phyloP scores from a whole-genome alignment of 2,113 vertebrate genomes.

The Heteronetta atricapilla region DNA sequence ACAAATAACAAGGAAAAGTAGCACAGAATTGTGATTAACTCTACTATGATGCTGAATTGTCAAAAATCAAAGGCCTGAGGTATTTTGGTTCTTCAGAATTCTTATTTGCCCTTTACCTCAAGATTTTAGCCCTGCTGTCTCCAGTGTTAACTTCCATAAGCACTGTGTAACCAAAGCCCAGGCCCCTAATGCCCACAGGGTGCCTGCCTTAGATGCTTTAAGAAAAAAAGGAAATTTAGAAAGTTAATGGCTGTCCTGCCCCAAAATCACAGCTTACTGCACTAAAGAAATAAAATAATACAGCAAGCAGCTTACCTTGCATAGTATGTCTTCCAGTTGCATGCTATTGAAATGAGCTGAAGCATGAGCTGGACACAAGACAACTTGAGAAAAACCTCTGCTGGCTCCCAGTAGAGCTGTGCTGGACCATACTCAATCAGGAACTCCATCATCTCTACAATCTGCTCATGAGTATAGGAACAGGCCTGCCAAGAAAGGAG shows the following conservation, averaged over 20 bases:
- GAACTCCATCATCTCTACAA: slow-evolving; percentile 99
- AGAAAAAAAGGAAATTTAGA: not conserved
- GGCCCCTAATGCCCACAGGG: not conserved
- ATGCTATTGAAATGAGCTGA: slow-evolving; percentile 97
- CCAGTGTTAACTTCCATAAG: not conserved
- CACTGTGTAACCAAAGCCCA: not conserved
- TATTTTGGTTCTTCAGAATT: not conserved
- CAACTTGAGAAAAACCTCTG: slow-evolving; percentile 95
- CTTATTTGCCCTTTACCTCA: not conserved
- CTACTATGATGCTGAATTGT: not conserved
- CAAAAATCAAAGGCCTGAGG: not conserved
- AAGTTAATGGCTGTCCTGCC: not conserved
- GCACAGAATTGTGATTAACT: not conserved
- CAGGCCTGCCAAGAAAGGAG: slow-evolving; percentile 81
- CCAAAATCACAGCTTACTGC: not conserved
- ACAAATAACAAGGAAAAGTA: not conserved
- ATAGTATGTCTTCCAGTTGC: slow-evolving; percentile 98
- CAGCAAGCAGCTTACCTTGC: slow-evolving; percentile 84
- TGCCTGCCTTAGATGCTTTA: not conserved
- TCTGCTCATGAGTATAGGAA: slow-evolving; percentile 94
- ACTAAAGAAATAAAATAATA: not conserved
- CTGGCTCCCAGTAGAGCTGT: slow-evolving; percentile 96
- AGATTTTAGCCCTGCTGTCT: not conserved
- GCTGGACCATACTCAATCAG: slow-evolving; percentile 94
- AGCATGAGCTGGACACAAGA: slow-evolving; percentile 96